Evolutionary conservation across 1,140 invertebrate species (phyloP).

Genomic region (Phocides pigmalion): DNA sequence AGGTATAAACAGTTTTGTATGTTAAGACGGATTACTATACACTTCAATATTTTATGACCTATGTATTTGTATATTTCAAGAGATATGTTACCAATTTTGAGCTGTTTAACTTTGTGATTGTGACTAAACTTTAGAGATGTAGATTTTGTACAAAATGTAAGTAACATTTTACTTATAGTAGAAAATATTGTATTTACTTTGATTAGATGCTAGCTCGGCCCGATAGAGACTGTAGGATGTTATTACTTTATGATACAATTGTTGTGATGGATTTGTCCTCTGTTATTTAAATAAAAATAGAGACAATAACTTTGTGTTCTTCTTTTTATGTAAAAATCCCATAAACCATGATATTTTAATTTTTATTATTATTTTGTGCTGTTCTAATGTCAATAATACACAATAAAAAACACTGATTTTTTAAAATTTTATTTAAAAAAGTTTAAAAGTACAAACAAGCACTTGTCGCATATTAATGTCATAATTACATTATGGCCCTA

Average conservation of each 20-base stretch:
- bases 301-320: no score
- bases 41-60: background rate
- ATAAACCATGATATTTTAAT: no score
- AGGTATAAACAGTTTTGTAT: background rate
- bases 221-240: background rate
- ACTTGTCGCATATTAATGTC: background rate
- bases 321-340: no score
- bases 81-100: conserved; percentile 2
- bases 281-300: background rate
- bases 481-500: background rate
- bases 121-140: conserved; percentile 4
- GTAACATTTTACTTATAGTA: background rate
- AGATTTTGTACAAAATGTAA: conserved; percentile 9
- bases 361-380: no score
- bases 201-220: background rate
- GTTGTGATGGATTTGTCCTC: background rate
- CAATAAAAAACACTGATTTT: background rate
- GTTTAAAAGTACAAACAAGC: background rate
- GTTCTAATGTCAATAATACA: background rate
- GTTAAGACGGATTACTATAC: background rate
- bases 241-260: background rate
- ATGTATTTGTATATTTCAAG: background rate
- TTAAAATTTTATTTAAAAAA: background rate
- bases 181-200: background rate
- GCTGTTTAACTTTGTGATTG: background rate